Conservation (phyloP, 2,113 vertebrate genomes). For the Myotis lucifugus region DNA sequence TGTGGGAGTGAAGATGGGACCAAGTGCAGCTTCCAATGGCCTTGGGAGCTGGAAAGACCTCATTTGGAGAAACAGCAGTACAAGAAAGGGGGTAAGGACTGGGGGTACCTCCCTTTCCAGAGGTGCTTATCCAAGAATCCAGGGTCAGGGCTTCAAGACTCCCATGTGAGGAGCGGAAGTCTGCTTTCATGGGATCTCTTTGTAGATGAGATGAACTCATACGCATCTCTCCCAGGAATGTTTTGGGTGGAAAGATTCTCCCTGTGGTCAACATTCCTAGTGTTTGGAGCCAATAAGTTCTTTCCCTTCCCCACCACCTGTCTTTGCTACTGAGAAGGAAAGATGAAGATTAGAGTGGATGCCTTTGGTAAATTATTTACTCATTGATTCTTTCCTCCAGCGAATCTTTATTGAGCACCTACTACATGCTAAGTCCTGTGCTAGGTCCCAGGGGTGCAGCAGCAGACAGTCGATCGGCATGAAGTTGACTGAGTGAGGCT, state of each 20-base stretch:
- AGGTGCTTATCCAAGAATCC: fast-evolving
- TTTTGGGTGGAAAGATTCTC: background rate
- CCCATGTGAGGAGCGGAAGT: background rate
- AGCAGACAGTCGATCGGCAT: fast-evolving
- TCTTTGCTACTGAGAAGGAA: background rate
- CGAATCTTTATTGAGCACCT: background rate
- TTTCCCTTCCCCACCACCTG: background rate
- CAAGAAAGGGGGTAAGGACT: background rate
- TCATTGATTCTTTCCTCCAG: background rate
- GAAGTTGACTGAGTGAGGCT: background rate
- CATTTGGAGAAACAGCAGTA: background rate
- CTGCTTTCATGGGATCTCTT: background rate
- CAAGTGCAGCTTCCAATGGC: fast-evolving
- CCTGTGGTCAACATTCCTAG: no score
- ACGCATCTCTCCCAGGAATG: background rate
- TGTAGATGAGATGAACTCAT: background rate
- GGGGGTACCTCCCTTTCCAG: background rate
- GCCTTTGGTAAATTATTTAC: background rate
- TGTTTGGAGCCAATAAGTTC: background rate
- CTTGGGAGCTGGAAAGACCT: background rate
- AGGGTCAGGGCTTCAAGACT: background rate
- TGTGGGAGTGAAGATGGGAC: no score
- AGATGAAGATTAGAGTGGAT: background rate
- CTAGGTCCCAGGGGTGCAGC: background rate
- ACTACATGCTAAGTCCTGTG: background rate